Percentiles rank a stretch among this genome's conserved stretches.
These are phyloP conservation scores for Neodiprion fabricii DNA, from an alignment of 1,140 invertebrate genomes.

Conservation along the genomic window DNA sequence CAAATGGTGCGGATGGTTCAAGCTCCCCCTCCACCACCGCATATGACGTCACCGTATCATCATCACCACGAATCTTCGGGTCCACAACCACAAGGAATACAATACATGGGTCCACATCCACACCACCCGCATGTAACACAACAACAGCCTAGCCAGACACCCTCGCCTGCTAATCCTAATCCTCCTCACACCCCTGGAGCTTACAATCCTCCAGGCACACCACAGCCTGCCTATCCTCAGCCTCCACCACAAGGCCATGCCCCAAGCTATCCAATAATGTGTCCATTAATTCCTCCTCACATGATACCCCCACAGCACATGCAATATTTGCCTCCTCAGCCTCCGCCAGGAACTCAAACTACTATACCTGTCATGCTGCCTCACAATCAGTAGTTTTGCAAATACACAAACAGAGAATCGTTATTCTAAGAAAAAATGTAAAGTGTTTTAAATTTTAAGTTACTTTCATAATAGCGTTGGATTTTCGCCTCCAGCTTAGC, in stretches of 20 bases:
- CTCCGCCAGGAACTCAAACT: slow-evolving; percentile 61
- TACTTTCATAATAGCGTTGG: slow-evolving; percentile 34
- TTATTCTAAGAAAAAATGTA: slow-evolving; percentile 25
- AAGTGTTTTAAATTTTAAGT: slow-evolving; percentile 38
- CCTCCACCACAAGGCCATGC: slow-evolving; percentile 62
- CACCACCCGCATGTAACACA: slow-evolving; percentile 58
- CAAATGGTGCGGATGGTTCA: slow-evolving; percentile 62
- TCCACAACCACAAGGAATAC: slow-evolving; percentile 61
- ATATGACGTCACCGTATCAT: slow-evolving; percentile 68
- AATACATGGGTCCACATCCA: slow-evolving; percentile 67
- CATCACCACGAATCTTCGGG: slow-evolving; percentile 65
- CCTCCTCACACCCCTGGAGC: slow-evolving; percentile 65
- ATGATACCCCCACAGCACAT: slow-evolving; percentile 63
- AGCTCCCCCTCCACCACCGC: slow-evolving; percentile 56
- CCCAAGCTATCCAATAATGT: slow-evolving; percentile 66
- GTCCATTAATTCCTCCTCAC: slow-evolving; percentile 65
- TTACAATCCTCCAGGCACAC: slow-evolving; percentile 66
- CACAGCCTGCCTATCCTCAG: slow-evolving; percentile 61
- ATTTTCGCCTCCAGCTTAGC: background rate
- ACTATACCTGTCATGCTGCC: slow-evolving; percentile 62
- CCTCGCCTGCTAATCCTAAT: slow-evolving; percentile 69
- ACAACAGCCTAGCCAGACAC: slow-evolving; percentile 68
- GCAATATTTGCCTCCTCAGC: slow-evolving; percentile 62
- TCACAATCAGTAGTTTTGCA: slow-evolving; percentile 58
- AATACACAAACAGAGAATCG: slow-evolving; percentile 32